Percentiles rank a stretch among this genome's conserved stretches.
phyloP scores from a whole-genome alignment of 2,113 vertebrate species.

The Natator depressus region DNA sequence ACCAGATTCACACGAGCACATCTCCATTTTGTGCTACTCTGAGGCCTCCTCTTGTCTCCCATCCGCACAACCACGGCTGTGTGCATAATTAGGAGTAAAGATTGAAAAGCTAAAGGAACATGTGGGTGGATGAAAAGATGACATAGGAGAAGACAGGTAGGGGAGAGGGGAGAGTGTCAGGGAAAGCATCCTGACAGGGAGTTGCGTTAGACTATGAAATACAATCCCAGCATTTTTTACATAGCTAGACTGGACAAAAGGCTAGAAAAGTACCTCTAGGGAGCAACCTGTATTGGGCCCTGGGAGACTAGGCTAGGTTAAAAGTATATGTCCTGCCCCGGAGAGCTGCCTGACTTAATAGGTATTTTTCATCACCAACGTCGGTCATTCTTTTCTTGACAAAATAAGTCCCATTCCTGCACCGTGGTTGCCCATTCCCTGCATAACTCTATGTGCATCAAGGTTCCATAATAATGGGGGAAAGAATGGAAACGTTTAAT shows the following conservation, averaged over 20 bases:
- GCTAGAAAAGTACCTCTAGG: neutral
- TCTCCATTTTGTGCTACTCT: neutral
- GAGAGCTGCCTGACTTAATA: neutral
- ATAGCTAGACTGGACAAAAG: neutral
- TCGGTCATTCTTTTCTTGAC: neutral
- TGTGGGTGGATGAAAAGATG: neutral
- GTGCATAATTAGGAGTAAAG: neutral
- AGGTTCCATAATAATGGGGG: rapidly evolving
- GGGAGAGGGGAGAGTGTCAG: neutral
- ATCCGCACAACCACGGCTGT: neutral
- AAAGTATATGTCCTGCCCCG: neutral
- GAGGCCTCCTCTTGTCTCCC: neutral
- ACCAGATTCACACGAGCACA: neutral
- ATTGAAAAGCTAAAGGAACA: rapidly evolving
- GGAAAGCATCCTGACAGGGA: neutral
- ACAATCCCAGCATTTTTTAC: neutral
- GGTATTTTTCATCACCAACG: neutral
- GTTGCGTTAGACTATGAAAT: neutral
- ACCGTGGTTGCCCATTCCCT: neutral
- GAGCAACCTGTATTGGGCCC: too few species aligned
- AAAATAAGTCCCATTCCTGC: neutral
- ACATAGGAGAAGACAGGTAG: neutral
- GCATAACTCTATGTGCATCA: neutral
- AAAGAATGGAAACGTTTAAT: neutral
- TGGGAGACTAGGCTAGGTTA: neutral